Evolutionary conservation across 1,140 invertebrate species (phyloP), one percentile per base, ranked within the genome.

Genomic region (Batillaria attramentaria): DNA sequence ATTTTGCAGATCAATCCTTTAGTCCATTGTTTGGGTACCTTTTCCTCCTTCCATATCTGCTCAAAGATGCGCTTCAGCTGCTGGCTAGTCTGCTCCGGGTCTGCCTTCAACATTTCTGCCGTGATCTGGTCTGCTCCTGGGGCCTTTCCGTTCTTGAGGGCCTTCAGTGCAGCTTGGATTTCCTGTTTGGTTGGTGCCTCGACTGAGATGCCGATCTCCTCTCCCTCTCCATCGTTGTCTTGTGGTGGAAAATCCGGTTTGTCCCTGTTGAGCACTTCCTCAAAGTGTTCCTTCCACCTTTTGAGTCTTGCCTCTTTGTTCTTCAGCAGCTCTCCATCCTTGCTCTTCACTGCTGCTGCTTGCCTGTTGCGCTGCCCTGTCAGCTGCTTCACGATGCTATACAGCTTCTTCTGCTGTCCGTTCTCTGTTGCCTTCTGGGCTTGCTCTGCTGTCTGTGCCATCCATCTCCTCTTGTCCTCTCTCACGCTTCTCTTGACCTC

Each of bases 271-370:
- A 66, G 62, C n/a, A 66, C 62, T 66, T n/a, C n/a, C 62, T 20
- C 3, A 33, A 66, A 66, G 33, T 66, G 62, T 10, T 66, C 62
- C 33, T 35, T 66, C 62, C 62, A 66, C n/a, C 62, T n/a, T 31
- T 33, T 3, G 20, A 10, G 62, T 33, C 33, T 66, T 24, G 4
- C 62, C 16, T n/a, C 62, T 35, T 66, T 35, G n/a, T 28, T 35
- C 46, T 54, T 54, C 46, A 54, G n/a, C 46, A 54, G 46, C 46
- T n/a, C n/a, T n/a, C n/a, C n/a, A n/a, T n/a, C n/a, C n/a, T n/a
- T 54, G 46, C n/a, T 54, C 46, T 54, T 54, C 46, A 54, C 46
- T 54, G 46, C 2, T 54, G 46, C 46, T 54, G 46, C 46, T 54
- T 54, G 46, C 46, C n/a, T 54, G 46, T 16, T 54, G 46, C 46